phyloP scores from a whole-genome alignment of 2,113 vertebrate species.

The Bufo gargarizans region DNA sequence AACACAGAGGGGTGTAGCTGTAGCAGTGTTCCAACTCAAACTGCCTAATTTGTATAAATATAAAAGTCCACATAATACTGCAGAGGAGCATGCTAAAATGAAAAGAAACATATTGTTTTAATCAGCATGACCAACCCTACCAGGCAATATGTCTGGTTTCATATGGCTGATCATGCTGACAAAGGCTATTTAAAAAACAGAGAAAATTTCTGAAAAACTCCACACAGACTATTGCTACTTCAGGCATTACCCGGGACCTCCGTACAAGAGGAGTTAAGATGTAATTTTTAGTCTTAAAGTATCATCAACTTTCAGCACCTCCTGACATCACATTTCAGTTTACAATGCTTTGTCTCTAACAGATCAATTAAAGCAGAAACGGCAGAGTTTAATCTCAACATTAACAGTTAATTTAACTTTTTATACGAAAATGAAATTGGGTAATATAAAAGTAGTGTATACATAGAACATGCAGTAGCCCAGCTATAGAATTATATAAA shows the following conservation, averaged over 20 bases:
- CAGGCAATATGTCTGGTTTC: too few species aligned
- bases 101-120: too few species aligned
- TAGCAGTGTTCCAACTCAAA: too few species aligned
- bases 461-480: slow-evolving; percentile 42
- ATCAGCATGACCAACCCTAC: too few species aligned
- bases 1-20: too few species aligned
- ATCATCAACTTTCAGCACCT: slow-evolving; percentile 38
- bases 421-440: slow-evolving; percentile 51
- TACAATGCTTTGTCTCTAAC: slow-evolving; percentile 44
- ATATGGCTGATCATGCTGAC: too few species aligned
- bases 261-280: slow-evolving; percentile 7
- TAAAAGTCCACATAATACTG: too few species aligned
- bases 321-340: slow-evolving; percentile 34
- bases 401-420: slow-evolving; percentile 57
- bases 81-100: too few species aligned
- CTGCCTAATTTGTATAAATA: too few species aligned
- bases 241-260: not conserved
- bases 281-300: slow-evolving; percentile 14
- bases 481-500: slow-evolving; percentile 33
- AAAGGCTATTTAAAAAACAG: too few species aligned
- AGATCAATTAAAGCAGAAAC: slow-evolving; percentile 49
- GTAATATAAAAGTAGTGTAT: slow-evolving; percentile 54
- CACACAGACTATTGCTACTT: not conserved
- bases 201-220: too few species aligned
- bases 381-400: slow-evolving; percentile 53